Evolutionary conservation across 2,113 vertebrate genomes (phyloP), one percentile per base, ranked within the genome.

Genomic region (Anolis carolinensis): DNA sequence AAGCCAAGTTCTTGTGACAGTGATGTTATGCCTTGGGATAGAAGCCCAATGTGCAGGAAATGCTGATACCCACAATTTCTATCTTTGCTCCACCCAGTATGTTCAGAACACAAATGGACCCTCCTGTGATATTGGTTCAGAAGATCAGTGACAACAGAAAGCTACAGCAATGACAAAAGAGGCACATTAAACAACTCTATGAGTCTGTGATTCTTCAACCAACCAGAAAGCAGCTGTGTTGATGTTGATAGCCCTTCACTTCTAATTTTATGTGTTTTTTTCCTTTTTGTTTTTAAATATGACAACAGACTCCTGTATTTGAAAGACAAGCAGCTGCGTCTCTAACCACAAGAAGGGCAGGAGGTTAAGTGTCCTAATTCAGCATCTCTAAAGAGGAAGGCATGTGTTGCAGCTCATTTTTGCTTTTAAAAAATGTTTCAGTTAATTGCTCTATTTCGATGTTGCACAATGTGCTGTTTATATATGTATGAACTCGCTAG

Each of bases 251-350:
- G 10, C 72, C 16, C 14, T 2, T 44, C 30, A n/a, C 36, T 85
- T 85, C 20, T 21, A 18, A 50, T 52, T 55, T 59, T 59, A 59
- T 59, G 55, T 59, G 55, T 63, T 78, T 84, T 50, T 32, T 0
- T 25, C 6, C 16, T 39, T 21, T 39, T 8, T 39, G 4, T 23
- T 73, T 36, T 62, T 8, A 78, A 79, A 74, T 59, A 80, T 55
- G 32, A 82, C 67, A 82, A 72, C n/a, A 48, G 23, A 55, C 20
- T 71, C 9, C 67, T 71, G 81, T 71, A 71, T 55, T 79, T 34
- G 32, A 85, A 85, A 85, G 75, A 71, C 63, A 85, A 85, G 65
- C 83, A 85, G 75, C 75, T 79, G 65, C 75, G 71, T 85, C 27
- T 85, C 13, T 59, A 85, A 79, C 76, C 76, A 71, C 75, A 79